Evolutionary conservation across 2,888 invertebrate genomes (phyloP).

Genomic region (Andrena hattorfiana): DNA sequence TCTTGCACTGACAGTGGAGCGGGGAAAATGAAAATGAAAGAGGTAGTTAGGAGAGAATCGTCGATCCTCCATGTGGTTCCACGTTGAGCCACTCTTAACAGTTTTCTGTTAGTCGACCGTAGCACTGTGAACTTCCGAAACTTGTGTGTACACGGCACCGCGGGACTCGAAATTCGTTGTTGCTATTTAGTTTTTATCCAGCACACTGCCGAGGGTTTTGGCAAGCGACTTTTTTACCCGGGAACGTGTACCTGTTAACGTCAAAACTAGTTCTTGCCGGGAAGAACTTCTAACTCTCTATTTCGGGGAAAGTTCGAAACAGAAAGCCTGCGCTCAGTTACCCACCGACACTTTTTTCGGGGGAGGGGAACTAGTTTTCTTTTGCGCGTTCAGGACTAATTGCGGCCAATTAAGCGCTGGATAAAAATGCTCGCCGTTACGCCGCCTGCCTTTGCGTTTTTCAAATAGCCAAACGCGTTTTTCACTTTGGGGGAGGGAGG

Average conservation of each 20-base stretch:
- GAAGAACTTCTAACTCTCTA: conserved; percentile 10
- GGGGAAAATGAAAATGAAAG: not conserved
- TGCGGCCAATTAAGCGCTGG: not conserved
- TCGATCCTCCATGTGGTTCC: not conserved
- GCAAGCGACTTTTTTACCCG: not conserved
- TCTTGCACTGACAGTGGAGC: not conserved
- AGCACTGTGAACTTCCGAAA: not conserved
- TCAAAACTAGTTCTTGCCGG: conserved; percentile 30
- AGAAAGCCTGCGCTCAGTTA: conserved; percentile 3
- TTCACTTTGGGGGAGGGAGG: not conserved
- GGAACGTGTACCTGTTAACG: conserved; percentile 28
- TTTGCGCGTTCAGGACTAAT: not conserved
- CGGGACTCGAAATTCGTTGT: conserved; percentile 24
- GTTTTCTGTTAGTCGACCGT: not conserved
- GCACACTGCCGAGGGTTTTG: conserved; percentile 9
- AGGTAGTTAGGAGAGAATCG: not conserved
- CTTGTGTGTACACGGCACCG: not conserved
- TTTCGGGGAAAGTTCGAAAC: not conserved
- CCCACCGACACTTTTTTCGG: not conserved
- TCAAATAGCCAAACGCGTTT: not conserved
- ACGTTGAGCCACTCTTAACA: not conserved
- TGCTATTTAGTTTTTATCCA: conserved; percentile 22
- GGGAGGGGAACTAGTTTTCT: not conserved
- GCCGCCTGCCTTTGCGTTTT: not conserved
- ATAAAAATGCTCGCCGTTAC: not conserved